Base-by-base conservation (phyloP, 2,888 invertebrate species). In the Hydraecia micacea region DNA sequence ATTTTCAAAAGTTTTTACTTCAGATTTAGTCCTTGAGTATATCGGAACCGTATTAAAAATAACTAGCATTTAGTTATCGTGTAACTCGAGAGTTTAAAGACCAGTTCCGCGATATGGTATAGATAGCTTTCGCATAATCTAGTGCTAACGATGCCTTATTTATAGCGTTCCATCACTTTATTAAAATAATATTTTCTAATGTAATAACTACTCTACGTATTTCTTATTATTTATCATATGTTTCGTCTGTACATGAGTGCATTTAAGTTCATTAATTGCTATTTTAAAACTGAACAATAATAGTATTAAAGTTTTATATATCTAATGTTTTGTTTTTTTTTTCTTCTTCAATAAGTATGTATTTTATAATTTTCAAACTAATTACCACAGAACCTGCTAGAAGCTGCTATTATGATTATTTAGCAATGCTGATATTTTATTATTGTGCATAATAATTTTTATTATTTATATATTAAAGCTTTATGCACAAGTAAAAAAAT, bases 231-330 rank as follows among this genome's bases (percentile, higher is more conserved):
- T 90, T 90, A 89, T 91, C 87, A 79, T 88, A 69, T 85, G 85
- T 89, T 89, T 87, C 73, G 81, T 83, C 81, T 83, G 83, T 88
- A 88, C 90, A 89, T 71, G 89, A 90, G 92, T 91, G 93, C 93
- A 93, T 93, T 93, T 93, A 93, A 86, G 91, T 93, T 93, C 82
- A 84, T 86, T 80, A 89, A 86, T 90, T 89, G 87, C 86, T 91
- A 90, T 89, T 91, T 94, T 91, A 91, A 91, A 92, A 91, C 92
- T 92, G 92, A 95, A 94, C 93, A 94, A 94, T 94, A 92, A 94
- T 95, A 95, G 95, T 96, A 96, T 95, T 96, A 96, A 95, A 94
- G 85, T 90, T 94, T 87, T 93, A 91, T 92, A 90, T 92, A 92
- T 89, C 89, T 85, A 81, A 58, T 73, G 46, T 80, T 85, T 90